These are phyloP conservation scores for Sinocyclocheilus grahami DNA, from an alignment of 2,113 vertebrate species.

Conservation along the genomic window DNA sequence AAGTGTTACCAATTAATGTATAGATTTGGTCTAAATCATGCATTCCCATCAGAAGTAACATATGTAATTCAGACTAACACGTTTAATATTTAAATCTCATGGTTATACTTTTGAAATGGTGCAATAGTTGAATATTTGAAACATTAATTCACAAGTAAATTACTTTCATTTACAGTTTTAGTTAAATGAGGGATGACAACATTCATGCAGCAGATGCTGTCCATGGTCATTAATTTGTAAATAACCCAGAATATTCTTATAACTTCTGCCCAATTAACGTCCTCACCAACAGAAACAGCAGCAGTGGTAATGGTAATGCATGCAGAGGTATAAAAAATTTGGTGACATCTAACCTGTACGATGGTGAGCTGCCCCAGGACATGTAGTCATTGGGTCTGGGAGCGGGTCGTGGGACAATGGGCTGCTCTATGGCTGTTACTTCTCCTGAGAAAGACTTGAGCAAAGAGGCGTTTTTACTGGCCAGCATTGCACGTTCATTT, in stretches of 20 bases:
- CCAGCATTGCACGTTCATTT: slow-evolving; percentile 87
- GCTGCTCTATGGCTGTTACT: slow-evolving; percentile 85
- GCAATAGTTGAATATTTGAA: background rate
- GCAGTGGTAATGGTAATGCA: background rate
- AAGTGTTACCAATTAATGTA: background rate
- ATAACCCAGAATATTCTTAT: background rate
- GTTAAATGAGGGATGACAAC: background rate
- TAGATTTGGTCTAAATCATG: background rate
- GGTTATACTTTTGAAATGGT: background rate
- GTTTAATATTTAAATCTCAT: background rate
- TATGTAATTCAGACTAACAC: background rate
- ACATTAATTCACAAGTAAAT: background rate
- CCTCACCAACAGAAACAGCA: background rate
- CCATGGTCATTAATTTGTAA: background rate
- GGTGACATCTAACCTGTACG: slow-evolving; percentile 80
- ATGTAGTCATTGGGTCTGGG: slow-evolving; percentile 87
- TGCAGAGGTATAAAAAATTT: background rate
- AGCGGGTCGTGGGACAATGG: slow-evolving; percentile 86
- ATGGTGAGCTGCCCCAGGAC: slow-evolving; percentile 86
- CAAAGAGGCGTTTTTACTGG: slow-evolving; percentile 86
- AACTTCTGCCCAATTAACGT: background rate
- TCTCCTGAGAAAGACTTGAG: slow-evolving; percentile 89
- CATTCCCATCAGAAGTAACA: background rate
- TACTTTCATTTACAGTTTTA: background rate
- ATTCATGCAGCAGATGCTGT: background rate